Percentiles rank a stretch among this genome's conserved stretches.
Conservation (phyloP, 1,140 invertebrate genomes). For the Hestina assimilis region DNA sequence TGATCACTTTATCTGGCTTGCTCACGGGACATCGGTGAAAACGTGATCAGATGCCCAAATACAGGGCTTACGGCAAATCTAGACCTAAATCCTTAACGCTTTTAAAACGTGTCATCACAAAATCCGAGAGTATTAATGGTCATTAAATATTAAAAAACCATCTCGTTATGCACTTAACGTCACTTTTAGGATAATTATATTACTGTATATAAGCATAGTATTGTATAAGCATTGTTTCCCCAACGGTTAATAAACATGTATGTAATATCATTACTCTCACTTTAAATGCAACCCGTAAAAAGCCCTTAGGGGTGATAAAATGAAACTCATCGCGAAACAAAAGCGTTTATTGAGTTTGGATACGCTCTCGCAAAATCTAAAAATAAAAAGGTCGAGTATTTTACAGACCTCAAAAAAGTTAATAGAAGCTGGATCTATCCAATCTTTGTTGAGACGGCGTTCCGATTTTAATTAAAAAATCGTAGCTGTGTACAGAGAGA, state of each 20-base stretch:
- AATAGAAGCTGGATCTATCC: slow-evolving; percentile 20
- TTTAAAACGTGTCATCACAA: slow-evolving; percentile 11
- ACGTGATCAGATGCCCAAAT: slow-evolving; percentile 46
- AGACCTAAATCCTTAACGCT: slow-evolving; percentile 38
- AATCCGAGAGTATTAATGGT: neutral
- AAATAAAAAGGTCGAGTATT: slow-evolving; percentile 16
- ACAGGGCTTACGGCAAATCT: slow-evolving; percentile 38
- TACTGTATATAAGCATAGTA: neutral
- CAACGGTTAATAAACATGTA: neutral
- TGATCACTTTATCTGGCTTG: slow-evolving; percentile 42
- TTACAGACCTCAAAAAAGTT: slow-evolving; percentile 22
- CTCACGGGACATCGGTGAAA: slow-evolving; percentile 35
- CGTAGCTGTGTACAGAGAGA: slow-evolving; percentile 12
- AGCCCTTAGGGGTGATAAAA: slow-evolving; percentile 44
- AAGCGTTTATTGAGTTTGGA: slow-evolving; percentile 59
- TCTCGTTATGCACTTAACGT: too few relatives aligned
- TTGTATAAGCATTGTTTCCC: neutral
- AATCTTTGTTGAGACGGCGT: slow-evolving; percentile 21
- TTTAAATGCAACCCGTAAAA: slow-evolving; percentile 44
- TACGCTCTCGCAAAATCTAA: slow-evolving; percentile 41
- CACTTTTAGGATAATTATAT: too few relatives aligned
- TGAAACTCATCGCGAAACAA: slow-evolving; percentile 50
- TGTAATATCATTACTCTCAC: slow-evolving; percentile 50
- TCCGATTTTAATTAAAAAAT: slow-evolving; percentile 28
- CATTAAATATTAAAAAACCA: too few relatives aligned